Conservation (phyloP, 2,113 vertebrate genomes). For the Cichladusa arquata region DNA sequence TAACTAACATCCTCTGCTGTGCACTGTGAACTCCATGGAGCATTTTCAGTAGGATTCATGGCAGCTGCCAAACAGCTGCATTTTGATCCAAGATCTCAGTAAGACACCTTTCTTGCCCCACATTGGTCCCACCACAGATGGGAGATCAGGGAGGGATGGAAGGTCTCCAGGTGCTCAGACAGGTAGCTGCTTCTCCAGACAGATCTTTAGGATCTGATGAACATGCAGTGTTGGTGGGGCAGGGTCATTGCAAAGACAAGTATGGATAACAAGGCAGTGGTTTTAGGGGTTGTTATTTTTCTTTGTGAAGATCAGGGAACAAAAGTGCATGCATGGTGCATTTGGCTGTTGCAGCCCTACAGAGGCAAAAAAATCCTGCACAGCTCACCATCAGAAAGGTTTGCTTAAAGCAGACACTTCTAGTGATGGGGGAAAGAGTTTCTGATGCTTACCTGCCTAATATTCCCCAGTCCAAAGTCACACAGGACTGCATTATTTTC, state of each 20-base stretch:
- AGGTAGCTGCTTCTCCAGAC: neutral
- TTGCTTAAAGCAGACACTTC: neutral
- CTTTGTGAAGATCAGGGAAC: neutral
- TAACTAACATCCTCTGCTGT: neutral
- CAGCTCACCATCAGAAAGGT: neutral
- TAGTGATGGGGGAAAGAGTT: neutral
- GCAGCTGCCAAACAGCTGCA: neutral
- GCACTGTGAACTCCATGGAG: neutral
- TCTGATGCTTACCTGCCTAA: neutral
- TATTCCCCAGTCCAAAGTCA: neutral
- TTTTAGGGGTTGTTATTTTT: neutral
- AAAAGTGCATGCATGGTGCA: neutral
- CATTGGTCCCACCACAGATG: neutral
- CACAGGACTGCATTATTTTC: neutral
- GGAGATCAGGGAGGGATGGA: neutral
- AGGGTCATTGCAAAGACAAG: neutral
- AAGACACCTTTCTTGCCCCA: neutral
- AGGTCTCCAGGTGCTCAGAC: neutral
- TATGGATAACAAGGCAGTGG: neutral
- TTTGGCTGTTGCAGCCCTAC: neutral
- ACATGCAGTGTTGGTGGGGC: neutral
- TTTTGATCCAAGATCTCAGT: neutral
- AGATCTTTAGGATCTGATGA: neutral
- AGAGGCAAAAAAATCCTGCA: neutral
- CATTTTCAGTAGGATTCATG: rapidly evolving